A percentile compares a stretch with the other conserved stretches of the same genome.
These are phyloP conservation scores for Coelogynopora nodosa DNA, from an alignment of 2,888 invertebrate species.

Conservation along the genomic window DNA sequence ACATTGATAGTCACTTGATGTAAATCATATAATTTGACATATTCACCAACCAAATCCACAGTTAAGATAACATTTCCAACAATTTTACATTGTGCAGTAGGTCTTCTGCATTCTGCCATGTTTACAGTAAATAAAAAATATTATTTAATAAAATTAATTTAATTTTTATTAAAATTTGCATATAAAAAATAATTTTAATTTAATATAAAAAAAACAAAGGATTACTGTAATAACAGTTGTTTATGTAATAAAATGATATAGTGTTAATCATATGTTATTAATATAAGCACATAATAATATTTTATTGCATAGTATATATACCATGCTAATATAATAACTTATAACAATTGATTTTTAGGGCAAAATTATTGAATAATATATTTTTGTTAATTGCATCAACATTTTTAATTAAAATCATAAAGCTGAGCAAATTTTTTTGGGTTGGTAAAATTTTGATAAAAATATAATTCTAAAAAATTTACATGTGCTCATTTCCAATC, in stretches of 20 bases:
- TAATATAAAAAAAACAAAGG: neutral
- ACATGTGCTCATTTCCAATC: no score
- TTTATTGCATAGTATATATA: neutral
- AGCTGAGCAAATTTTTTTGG: no score
- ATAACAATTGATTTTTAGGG: no score
- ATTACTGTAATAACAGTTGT: neutral
- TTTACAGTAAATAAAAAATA: neutral
- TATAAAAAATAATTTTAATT: neutral
- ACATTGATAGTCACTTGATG: neutral
- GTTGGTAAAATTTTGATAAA: no score
- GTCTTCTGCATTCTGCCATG: neutral
- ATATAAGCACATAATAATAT: neutral
- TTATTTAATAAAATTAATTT: neutral
- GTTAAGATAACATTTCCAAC: conserved; percentile 36
- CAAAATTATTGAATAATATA: no score
- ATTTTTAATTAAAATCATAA: no score
- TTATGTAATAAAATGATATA: no score
- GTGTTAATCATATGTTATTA: neutral
- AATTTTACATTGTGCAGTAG: neutral
- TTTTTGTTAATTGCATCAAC: no score
- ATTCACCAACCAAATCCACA: neutral
- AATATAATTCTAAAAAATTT: no score
- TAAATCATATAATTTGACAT: neutral
- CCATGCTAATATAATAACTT: neutral
- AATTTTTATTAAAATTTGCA: neutral